phyloP scores from a whole-genome alignment of 2,113 vertebrate species.

The Siphamia tubifer region DNA sequence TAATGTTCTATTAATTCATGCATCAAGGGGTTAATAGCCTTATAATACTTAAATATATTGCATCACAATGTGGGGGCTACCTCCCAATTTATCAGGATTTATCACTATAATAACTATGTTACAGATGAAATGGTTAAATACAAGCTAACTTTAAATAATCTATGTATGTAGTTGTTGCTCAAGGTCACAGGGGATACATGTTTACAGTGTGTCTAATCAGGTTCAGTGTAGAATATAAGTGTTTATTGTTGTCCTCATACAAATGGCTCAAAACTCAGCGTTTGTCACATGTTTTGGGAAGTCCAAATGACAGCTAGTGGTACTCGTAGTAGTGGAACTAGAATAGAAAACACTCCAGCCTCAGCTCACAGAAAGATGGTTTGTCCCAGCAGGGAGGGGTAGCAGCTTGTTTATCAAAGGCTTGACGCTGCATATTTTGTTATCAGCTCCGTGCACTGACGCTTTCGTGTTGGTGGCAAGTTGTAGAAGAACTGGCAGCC shows the following conservation, averaged over 20 bases:
- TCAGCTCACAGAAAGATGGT: background rate
- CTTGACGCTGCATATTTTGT: conserved; percentile 38
- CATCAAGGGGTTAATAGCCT: no score
- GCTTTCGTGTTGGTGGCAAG: conserved; percentile 22
- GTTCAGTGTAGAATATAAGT: background rate
- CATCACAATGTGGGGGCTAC: no score
- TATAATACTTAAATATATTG: no score
- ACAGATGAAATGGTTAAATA: no score
- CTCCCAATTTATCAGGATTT: no score
- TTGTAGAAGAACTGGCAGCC: conserved; percentile 28
- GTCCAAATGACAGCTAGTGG: background rate
- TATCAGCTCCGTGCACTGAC: conserved; percentile 52
- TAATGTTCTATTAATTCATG: no score
- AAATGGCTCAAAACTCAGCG: background rate
- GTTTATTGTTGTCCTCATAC: conserved; percentile 6
- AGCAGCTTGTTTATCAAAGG: conserved; percentile 50
- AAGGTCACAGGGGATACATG: background rate
- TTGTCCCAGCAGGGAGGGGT: conserved; percentile 25
- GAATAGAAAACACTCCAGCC: conserved; percentile 22
- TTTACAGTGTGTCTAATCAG: background rate
- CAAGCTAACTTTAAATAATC: no score
- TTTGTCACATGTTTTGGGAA: conserved; percentile 6
- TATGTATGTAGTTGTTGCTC: no score
- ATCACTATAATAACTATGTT: no score
- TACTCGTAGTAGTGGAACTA: conserved; percentile 18